A percentile compares a stretch with the other conserved stretches of the same genome.
Conservation (phyloP, 2,113 vertebrate genomes). For the Acanthisitta chloris region DNA sequence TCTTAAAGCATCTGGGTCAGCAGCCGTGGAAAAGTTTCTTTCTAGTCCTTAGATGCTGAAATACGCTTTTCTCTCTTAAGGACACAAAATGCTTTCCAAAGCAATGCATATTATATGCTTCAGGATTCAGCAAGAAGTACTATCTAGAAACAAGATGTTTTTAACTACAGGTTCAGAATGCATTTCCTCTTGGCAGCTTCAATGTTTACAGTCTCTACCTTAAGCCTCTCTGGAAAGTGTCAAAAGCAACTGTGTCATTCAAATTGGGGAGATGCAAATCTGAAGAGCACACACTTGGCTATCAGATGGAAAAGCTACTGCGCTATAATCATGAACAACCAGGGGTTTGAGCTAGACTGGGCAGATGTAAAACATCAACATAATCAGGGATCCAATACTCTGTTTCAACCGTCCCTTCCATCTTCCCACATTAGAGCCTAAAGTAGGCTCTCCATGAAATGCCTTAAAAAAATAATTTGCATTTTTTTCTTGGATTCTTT, state of each 20-base stretch:
- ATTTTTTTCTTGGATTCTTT: neutral
- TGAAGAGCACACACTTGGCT: neutral
- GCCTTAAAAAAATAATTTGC: neutral
- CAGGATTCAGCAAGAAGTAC: neutral
- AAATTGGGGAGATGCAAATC: neutral
- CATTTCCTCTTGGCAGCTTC: neutral
- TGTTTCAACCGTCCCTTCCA: neutral
- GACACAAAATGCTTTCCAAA: neutral
- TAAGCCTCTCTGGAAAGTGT: neutral
- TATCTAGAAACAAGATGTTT: conserved; percentile 9
- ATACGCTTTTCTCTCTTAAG: neutral
- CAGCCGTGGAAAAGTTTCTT: conserved; percentile 47
- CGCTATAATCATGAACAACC: neutral
- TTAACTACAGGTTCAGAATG: neutral
- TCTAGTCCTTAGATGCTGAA: conserved; percentile 53
- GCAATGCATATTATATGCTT: neutral
- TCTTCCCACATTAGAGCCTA: neutral
- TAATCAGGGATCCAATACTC: neutral
- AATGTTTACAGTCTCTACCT: neutral
- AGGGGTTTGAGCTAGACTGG: neutral
- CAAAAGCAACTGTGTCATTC: neutral
- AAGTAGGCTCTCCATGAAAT: neutral
- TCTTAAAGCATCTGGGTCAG: conserved; percentile 12
- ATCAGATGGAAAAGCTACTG: neutral
- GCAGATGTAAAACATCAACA: neutral